Evolutionary conservation across 2,888 invertebrate species (phyloP), one percentile per base, ranked within the genome.

Genomic region (Dryomyza anilis): DNA sequence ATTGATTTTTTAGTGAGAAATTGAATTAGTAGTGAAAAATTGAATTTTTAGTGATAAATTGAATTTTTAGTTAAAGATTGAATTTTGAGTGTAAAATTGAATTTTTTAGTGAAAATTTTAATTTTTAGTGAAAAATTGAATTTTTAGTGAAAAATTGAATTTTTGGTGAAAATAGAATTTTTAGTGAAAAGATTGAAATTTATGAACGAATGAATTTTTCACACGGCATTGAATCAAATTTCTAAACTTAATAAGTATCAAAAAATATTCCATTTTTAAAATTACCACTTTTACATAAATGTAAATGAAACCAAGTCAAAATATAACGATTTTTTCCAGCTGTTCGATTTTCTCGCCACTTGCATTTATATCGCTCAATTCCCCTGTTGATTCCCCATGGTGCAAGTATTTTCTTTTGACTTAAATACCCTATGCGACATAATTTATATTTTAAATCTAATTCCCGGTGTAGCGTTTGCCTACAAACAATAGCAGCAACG

Each of bases 391-490:
- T 39, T 53, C 61, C 53, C 60, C 36, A 50, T 39, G 52, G 61
- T 53, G 43, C 27, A 21, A 19, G 48, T 43, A 61, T 61, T 48
- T n/a, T n/a, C n/a, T n/a, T n/a, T 53, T 53, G 19, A 21, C 29
- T 61, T 53, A 52, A 61, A 53, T 53, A 61, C 53, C 60, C 19
- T n/a, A n/a, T n/a, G n/a, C n/a, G n/a, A n/a, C n/a, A n/a, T n/a
- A n/a, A n/a, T n/a, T n/a, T n/a, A n/a, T n/a, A n/a, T 52, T 53
- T 43, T 53, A 52, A 53, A 52, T 50, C 33, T 52, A 39, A 60
- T 52, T 61, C 50, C 39, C 60, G 27, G 19, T 27, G 52, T 52
- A 52, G 39, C 39, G 27, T 61, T 52, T 19, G 6, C 23, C 39
- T 27, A 27, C 33, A 50, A n/a, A 58, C 29, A 45, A 52, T 21